Evolutionary conservation across 2,113 vertebrate genomes (phyloP).

Genomic region (Climacteris rufus): DNA sequence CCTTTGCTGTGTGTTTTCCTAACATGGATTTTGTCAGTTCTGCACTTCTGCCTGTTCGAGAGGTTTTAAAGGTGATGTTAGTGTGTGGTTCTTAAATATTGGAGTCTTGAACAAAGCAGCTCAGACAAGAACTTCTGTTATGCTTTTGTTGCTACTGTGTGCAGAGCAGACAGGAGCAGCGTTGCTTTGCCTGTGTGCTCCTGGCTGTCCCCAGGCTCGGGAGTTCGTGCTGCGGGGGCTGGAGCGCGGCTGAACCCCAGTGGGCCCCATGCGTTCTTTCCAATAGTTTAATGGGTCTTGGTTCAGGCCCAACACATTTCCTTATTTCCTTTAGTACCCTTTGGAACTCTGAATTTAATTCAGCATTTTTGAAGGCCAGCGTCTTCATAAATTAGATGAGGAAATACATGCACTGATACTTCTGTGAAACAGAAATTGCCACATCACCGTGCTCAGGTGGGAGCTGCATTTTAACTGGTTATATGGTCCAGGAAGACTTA

Average conservation of each 20-base stretch:
- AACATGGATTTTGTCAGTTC: neutral
- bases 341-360: neutral
- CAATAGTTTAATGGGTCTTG: neutral
- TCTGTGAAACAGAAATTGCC: neutral
- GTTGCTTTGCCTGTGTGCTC: neutral
- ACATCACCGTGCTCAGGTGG: neutral
- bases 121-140: neutral
- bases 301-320: neutral
- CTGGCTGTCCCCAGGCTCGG: neutral
- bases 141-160: neutral
- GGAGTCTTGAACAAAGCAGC: neutral
- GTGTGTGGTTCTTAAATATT: neutral
- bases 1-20: neutral
- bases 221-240: accelerated
- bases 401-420: neutral
- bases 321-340: neutral
- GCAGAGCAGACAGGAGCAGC: accelerated
- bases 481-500: neutral
- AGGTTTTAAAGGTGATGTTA: neutral
- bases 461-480: slow-evolving; percentile 26
- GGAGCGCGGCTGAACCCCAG: accelerated
- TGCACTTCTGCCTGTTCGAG: neutral
- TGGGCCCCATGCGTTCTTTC: neutral
- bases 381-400: neutral
- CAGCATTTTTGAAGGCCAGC: neutral